These are phyloP conservation scores for Gobio gobio DNA, from an alignment of 2,113 vertebrate species.

Conservation along the genomic window DNA sequence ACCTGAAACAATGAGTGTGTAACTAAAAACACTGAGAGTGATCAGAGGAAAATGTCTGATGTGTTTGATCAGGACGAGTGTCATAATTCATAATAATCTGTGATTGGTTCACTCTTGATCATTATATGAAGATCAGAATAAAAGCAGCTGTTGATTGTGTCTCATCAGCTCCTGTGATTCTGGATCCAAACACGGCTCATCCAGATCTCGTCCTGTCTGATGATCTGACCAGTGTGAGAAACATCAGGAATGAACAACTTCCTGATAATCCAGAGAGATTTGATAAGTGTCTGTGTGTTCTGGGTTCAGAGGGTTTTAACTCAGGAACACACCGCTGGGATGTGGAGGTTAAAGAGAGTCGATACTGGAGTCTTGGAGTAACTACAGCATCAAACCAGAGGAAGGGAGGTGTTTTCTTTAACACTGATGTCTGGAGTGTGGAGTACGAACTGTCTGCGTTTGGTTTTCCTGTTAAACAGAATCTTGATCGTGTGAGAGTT, in stretches of 20 bases:
- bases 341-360: background rate
- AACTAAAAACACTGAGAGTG: no score
- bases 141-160: background rate
- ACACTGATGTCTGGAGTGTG: constrained; percentile 4
- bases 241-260: background rate
- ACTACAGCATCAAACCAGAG: constrained; percentile 25
- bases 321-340: constrained; percentile 1
- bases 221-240: constrained; percentile 42
- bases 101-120: constrained; percentile 30
- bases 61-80: background rate
- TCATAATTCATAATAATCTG: background rate
- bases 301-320: constrained; percentile 19
- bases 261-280: constrained; percentile 42
- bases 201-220: constrained; percentile 22
- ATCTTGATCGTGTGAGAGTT: no score
- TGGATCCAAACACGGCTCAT: constrained; percentile 16
- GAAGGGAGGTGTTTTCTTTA: background rate
- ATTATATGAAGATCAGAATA: constrained; percentile 12
- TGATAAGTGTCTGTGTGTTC: constrained; percentile 38
- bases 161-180: constrained; percentile 13
- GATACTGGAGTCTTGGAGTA: constrained; percentile 42
- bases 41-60: background rate
- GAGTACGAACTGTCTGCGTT: background rate
- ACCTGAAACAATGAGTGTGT: no score
- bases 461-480: constrained; percentile 13